Conservation (phyloP, 2,888 invertebrate species). For the Syrphus vitripennis region DNA sequence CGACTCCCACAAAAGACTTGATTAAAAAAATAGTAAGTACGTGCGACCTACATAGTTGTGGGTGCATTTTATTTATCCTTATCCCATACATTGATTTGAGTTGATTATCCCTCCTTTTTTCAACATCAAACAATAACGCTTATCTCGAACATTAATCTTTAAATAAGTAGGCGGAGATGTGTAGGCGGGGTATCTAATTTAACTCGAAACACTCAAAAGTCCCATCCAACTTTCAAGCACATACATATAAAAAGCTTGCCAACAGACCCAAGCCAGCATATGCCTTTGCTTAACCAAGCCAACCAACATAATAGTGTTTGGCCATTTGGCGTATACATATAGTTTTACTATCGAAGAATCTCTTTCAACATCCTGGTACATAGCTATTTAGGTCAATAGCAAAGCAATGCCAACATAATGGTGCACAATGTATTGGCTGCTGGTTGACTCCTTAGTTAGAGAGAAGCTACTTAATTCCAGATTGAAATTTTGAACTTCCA, state of each 20-base stretch:
- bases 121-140: constrained; percentile 16
- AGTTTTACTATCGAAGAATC: constrained; percentile 46
- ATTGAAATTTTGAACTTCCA: constrained; percentile 55
- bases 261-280: not conserved
- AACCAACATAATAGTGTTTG: not conserved
- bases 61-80: not conserved
- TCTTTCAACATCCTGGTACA: constrained; percentile 63
- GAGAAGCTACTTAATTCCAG: constrained; percentile 25
- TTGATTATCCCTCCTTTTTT: not conserved
- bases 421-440: not conserved
- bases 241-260: not conserved
- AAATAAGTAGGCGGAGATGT: not conserved
- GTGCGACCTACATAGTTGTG: not conserved
- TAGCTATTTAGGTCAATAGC: constrained; percentile 62
- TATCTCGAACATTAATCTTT: constrained; percentile 17
- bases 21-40: not conserved
- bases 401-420: constrained; percentile 58
- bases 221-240: not conserved
- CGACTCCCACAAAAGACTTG: not conserved
- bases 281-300: not conserved
- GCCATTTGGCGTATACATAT: not conserved
- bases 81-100: not conserved
- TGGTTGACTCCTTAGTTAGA: no score
- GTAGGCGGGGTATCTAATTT: not conserved
- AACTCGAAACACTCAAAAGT: constrained; percentile 5